These are phyloP conservation scores for Pangasius krempfi DNA, from an alignment of 2,797 vertebrate species.

Conservation along the genomic window DNA sequence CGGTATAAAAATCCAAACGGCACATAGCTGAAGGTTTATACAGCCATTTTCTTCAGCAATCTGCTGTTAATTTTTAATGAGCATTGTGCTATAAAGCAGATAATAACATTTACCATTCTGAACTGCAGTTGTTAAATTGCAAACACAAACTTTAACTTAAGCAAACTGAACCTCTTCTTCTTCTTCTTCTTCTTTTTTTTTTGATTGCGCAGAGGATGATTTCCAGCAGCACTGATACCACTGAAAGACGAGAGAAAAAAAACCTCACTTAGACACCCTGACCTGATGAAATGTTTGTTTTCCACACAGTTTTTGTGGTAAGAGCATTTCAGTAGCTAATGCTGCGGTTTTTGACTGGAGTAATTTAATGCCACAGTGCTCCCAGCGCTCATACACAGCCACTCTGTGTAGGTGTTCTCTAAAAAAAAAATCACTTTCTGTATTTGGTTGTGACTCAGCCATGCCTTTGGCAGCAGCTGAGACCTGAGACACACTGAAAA, in stretches of 20 bases:
- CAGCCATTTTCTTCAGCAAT: neutral
- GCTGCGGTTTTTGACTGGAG: slow-evolving; percentile 42
- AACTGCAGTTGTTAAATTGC: slow-evolving; percentile 45
- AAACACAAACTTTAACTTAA: neutral
- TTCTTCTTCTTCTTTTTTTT: neutral
- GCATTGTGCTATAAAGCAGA: slow-evolving; percentile 28
- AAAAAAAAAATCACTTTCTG: neutral
- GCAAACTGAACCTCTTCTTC: neutral
- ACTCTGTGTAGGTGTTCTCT: slow-evolving; percentile 27
- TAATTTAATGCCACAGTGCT: slow-evolving; percentile 54
- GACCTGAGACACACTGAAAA: neutral
- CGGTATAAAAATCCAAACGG: neutral
- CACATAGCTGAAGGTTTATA: neutral
- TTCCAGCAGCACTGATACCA: slow-evolving; percentile 27
- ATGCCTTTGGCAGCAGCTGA: slow-evolving; percentile 30
- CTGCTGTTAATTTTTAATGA: slow-evolving; percentile 25
- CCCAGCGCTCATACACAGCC: slow-evolving; percentile 23
- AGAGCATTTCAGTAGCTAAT: slow-evolving; percentile 45
- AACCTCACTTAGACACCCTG: neutral
- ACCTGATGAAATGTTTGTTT: slow-evolving; percentile 43
- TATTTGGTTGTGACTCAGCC: slow-evolving; percentile 30
- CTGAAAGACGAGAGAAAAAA: neutral
- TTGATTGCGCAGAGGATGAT: neutral
- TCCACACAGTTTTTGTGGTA: neutral
- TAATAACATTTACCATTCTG: slow-evolving; percentile 49